These are phyloP conservation scores for Octopus sinensis DNA, from an alignment of 1,140 invertebrate genomes.

Conservation along the genomic window DNA sequence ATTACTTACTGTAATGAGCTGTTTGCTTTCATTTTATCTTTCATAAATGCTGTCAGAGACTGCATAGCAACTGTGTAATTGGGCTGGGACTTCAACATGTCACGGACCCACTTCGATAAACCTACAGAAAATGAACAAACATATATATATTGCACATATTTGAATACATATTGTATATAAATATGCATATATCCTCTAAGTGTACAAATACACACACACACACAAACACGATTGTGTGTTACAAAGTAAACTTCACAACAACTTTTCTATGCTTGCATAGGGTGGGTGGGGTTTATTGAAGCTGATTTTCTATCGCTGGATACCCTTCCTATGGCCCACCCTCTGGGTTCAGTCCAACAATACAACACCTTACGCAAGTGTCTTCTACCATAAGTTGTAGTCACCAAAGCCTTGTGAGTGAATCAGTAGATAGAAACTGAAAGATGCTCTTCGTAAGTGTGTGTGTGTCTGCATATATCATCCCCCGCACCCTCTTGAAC, in stretches of 20 bases:
- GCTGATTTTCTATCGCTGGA: neutral
- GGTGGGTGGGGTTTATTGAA: neutral
- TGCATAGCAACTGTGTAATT: constrained; percentile 31
- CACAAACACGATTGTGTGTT: neutral
- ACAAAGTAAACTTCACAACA: neutral
- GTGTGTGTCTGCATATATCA: no score
- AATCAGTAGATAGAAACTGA: no score
- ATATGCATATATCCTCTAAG: neutral
- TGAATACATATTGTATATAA: neutral
- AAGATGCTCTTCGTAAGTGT: no score
- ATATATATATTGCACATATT: neutral
- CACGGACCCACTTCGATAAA: constrained; percentile 49
- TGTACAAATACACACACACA: neutral
- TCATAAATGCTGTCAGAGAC: constrained; percentile 36
- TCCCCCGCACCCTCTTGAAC: no score
- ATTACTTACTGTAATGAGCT: no score
- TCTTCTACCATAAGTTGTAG: no score
- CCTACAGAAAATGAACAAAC: constrained; percentile 30
- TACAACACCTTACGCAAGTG: no score
- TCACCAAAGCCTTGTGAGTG: no score
- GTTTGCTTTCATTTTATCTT: constrained; percentile 21
- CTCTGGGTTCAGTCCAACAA: no score
- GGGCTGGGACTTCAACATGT: constrained; percentile 34
- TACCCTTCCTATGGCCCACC: no score
- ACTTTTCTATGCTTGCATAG: neutral